Base-by-base conservation (phyloP, 2,113 vertebrate genomes). In the Plecturocebus donacophilus region DNA sequence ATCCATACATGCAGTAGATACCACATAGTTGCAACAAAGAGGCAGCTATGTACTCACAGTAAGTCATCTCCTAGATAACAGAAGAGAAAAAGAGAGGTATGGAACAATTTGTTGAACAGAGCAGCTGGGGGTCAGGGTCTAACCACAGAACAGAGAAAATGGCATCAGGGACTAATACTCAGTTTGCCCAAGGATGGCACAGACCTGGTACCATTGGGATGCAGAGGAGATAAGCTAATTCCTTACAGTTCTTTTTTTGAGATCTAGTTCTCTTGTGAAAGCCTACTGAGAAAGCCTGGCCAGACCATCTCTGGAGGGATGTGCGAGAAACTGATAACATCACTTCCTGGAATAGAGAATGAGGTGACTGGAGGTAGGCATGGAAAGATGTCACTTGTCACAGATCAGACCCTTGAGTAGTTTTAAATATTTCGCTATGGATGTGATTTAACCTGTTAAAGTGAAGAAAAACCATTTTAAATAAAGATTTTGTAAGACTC, bases 1-100 rank as follows among this genome's bases (percentile, higher is more conserved):
- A 4, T 1, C 19, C 9, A 9, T 4, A 32, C 19, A 14, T 5
- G 1, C 1, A 5, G n/a, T 6, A 2, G 25, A 45, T 1, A 47
- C 27, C 52, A 19, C 35, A 32, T 12, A 25, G 77, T 42, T 1
- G 0, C 0, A 42, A 47, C 25, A 7, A 30, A 90, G 38, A 80
- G 30, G 40, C 10, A 64, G 42, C 45, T 0, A 1, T 5, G 0
- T 5, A 6, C 14, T 54, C 38, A 70, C 40, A 14, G 3, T 35
- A 47, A 27, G 75, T 21, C 70, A 30, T n/a, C 30, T 56, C 86
- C 30, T 12, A 12, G 71, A 25, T 25, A 38, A 87, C 54, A 47
- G 3, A 42, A 42, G 38, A 56, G 38, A 6, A 21, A 86, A 76
- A 61, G 52, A 66, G 40, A 82, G 16, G 4, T 19, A 25, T 6